Base-by-base conservation (phyloP, 2,888 invertebrate genomes). In the Cosmorhoe ocellata region DNA sequence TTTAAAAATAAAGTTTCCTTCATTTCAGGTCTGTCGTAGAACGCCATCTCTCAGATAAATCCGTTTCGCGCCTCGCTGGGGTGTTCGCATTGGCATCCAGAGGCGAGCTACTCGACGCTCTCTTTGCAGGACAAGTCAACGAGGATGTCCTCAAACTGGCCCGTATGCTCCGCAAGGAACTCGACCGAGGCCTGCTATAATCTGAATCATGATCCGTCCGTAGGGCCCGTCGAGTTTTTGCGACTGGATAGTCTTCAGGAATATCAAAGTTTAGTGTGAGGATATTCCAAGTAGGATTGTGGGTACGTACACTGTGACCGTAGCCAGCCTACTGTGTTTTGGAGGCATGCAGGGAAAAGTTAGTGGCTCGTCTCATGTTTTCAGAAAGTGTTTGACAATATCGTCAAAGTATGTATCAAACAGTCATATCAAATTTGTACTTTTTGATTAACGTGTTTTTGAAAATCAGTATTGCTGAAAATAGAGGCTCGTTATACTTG, bases 11-110 rank as follows among this genome's bases (percentile, higher is more conserved):
- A n/a, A n/a, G n/a, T n/a, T n/a, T n/a, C n/a, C n/a, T 24, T 24
- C 2, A 24, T 79, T 77, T 3, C 84, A 93, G 93, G 64, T 87
- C 91, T 30, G 92, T 97, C 30, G 95, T 97, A 40, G 92, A 93
- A 67, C 92, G 94, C 24, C 97, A 97, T 72, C 91, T 97, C 2
- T 96, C 97, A 2, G 96, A 96, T 63, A 97, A 97, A 77, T 96
- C 96, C 0, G 90, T 95, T 30, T 91, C 92, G 1, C 91, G 97
- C 1, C 93, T 97, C 47, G 95, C 96, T 51, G 93, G 94, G 44
- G 94, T 97, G 8, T 97, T 97, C 62, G 69, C 79, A 0, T 73
- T 89, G 7, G 88, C 81, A 0, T 86, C 87, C 0, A 74, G 88
- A 18, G 84, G 78, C 3, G 89, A 89, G 28, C 76, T 90, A 4